Evolutionary conservation across 2,888 invertebrate species (phyloP), one percentile per base, ranked within the genome.

Genomic region (Scelioninae gen. 2): DNA sequence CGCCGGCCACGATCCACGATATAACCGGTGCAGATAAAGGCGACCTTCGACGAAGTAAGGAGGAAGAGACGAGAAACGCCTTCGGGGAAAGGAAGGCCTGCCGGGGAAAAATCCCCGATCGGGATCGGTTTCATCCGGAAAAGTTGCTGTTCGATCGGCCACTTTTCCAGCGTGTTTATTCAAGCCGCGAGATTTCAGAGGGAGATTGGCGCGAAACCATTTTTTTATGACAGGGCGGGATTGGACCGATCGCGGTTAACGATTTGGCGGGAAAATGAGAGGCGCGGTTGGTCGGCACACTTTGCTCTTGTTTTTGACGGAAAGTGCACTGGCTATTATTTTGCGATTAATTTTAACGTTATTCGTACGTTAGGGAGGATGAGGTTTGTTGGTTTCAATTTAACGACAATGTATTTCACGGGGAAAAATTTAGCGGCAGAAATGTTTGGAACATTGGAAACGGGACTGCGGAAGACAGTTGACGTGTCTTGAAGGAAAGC

Each of bases 11-110:
- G 58, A 43, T 60, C 53, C 37, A 10, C 48, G 63, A 57, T 63
- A 60, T 35, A 61, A 55, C 35, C 46, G 25, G 55, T 18, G 39
- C 18, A 61, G 69, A 70, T 65, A 71, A 71, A 52, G 58, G n/a
- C 46, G 60, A 71, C 71, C 64, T 65, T 71, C 60, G 33, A 11
- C 16, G 25, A 52, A 53, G 18, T 41, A 53, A 70, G 28, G 35
- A 25, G 37, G 58, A 67, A 33, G 57, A 57, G 58, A 57, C 55
- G 52, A 63, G 60, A 60, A 37, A 68, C 60, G 60, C 57, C 57
- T 55, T 46, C 37, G 33, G 48, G 13, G 46, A 46, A 46, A 28
- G 46, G 28, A 25, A 28, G 46, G 28, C 13, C 11, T 15, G 5
- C 2, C 28, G 11, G 10, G 9, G 22, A 63, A 55, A 41, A 37